Base-by-base conservation (phyloP, 2,888 invertebrate genomes). In the Pharmacophagus antenor region DNA sequence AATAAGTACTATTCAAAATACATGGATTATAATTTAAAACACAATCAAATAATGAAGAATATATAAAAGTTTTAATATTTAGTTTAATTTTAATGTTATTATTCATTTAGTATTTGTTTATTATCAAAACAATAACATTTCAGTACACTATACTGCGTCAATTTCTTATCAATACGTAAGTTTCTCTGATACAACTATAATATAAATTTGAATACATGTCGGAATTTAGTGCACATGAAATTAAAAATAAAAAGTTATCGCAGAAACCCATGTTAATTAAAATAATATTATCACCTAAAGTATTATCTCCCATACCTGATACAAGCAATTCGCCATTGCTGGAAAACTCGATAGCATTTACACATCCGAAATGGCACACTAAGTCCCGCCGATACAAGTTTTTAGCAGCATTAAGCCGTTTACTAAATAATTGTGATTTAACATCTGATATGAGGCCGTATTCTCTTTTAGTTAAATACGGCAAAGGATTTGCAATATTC, bases 341-440 rank as follows among this genome's bases (percentile, higher is more conserved):
- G 55, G 97, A 97, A 91, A 98, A 98, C 89, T 98, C 98, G 72
- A 98, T 95, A 65, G 98, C 98, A 92, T 98, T 98, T 61, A 98
- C 97, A 92, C 98, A 98, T 76, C 98, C 98, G 92, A 94, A 98
- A 92, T 98, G 98, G 67, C 96, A 95, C 67, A 94, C 92, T 60
- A 98, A 92, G 88, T 98, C 96, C 74, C 95, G 95, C 70, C 95
- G 93, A 84, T 94, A 97, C 46, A 98, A 92, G 88, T 94, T 95
- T 78, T 93, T 93, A 7, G 95, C 95, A 62, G 91, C 91, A 59
- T 91, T 88, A 64, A 95, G 88, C 64, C 95, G 93, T 67, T 92
- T 90, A 63, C 85, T 85, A 73, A 94, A 92, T 66, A 94, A 86
- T 64, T 91, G 91, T 61, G 92, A 91, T 79, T 92, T 93, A 65